Evolutionary conservation across 2,888 invertebrate genomes (phyloP).

Genomic region (Mimas tiliae): DNA sequence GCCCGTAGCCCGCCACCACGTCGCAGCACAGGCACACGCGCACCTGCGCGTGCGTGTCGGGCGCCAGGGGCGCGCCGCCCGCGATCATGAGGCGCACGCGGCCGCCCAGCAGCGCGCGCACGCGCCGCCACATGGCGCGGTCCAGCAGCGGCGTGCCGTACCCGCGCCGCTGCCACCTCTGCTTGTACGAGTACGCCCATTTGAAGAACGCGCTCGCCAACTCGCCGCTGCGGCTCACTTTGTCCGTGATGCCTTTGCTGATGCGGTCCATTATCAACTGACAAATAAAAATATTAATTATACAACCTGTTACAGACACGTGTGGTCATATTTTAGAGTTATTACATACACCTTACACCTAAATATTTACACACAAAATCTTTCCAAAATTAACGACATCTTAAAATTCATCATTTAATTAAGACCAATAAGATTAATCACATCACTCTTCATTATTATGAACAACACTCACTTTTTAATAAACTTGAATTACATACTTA

Average conservation of each 20-base stretch:
- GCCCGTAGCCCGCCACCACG: conserved; percentile 97
- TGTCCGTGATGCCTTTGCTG: conserved; percentile 98
- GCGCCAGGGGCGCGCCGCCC: conserved; percentile 97
- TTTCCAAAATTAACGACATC: too few relatives aligned
- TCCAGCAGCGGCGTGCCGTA: conserved; percentile 91
- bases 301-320: too few relatives aligned
- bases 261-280: conserved; percentile 98
- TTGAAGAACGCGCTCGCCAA: conserved; percentile 94
- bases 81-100: conserved; percentile 93
- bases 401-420: too few relatives aligned
- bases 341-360: too few relatives aligned
- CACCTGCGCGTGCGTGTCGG: conserved; percentile 96
- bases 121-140: conserved; percentile 68
- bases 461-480: too few relatives aligned
- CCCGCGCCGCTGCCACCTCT: conserved; percentile 92
- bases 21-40: conserved; percentile 94
- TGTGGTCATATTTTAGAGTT: too few relatives aligned
- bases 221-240: conserved; percentile 92
- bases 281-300: neutral
- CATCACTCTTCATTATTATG: too few relatives aligned
- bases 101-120: conserved; percentile 93
- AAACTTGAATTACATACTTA: too few relatives aligned
- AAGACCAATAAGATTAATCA: too few relatives aligned
- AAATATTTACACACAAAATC: too few relatives aligned
- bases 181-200: conserved; percentile 97